phyloP scores from a whole-genome alignment of 2,113 vertebrate species.

The Phrynocephalus versicolor region DNA sequence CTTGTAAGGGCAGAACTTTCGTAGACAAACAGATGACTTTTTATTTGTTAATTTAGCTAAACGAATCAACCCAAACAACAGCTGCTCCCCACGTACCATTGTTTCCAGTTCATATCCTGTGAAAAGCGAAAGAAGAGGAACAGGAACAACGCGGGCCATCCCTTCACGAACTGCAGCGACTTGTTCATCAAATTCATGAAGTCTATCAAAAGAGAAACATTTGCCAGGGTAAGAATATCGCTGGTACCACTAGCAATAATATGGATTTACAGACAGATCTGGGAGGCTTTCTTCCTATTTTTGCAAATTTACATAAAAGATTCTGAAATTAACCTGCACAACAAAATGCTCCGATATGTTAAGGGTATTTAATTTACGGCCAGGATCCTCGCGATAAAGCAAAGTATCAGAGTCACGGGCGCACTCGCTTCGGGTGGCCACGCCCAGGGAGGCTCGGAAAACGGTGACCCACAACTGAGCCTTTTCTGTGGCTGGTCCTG shows the following conservation, averaged over 20 bases:
- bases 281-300: background rate
- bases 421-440: too few species aligned
- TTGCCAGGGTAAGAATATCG: background rate
- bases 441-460: too few species aligned
- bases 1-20: too few species aligned
- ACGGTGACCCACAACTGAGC: too few species aligned
- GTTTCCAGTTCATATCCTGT: slow-evolving; percentile 98
- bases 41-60: background rate
- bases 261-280: background rate
- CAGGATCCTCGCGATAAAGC: background rate
- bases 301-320: background rate
- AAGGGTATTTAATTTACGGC: background rate
- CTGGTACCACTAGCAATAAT: too few species aligned
- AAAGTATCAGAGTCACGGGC: background rate
- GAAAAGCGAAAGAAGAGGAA: slow-evolving; percentile 95
- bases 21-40: too few species aligned
- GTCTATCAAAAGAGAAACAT: slow-evolving; percentile 72
- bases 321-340: background rate
- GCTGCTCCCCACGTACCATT: slow-evolving; percentile 79
- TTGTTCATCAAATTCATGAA: slow-evolving; percentile 98
- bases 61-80: background rate
- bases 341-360: background rate
- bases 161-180: slow-evolving; percentile 96
- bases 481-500: too few species aligned
- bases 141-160: slow-evolving; percentile 96